Evolutionary conservation across 2,797 vertebrate species (phyloP), one percentile per base, ranked within the genome.

Genomic region (Perodicticus potto): DNA sequence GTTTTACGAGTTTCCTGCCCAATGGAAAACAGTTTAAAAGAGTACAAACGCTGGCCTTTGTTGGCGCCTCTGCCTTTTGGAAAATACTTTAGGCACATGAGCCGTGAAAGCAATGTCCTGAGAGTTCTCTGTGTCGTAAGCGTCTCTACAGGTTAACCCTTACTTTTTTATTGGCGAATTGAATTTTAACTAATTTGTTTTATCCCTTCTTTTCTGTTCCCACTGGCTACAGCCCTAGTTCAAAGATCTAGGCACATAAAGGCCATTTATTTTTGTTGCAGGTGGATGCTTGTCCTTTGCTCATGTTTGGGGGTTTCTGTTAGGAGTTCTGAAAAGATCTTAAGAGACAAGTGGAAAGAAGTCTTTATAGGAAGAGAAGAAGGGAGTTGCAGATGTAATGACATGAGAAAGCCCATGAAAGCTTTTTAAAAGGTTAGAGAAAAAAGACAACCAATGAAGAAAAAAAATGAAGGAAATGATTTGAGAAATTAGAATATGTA

Each of bases 11-110:
- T 92, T 95, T 90, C 93, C 83, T 85, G 70, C 40, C 80, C 89
- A 83, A 95, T 93, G 67, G 94, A 95, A 78, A 96, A 77, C 76
- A 94, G 34, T 97, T 96, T 88, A 91, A 95, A 97, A 74, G 86
- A 70, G 17, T 93, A 32, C 67, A 89, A 87, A 85, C 77, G 84
- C 80, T 76, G 43, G 49, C 27, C 65, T 77, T 73, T 76, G 84
- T 49, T 82, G 94, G 80, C 74, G 57, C 78, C 34, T 65, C 19
- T 94, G 72, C 61, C 72, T 93, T 81, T 96, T 43, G 85, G 77
- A 94, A 94, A 94, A 73, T 5, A 55, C 43, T 45, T 13, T 19
- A 95, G 86, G 10, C 14, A 13, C 16, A 12, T 32, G 70, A 93
- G 53, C 92, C 32, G 40, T 9, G 40, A 88, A 63, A 67, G 57